Base-by-base conservation (phyloP, 92 coral and sea anemone species). In the Zoanthus gigantus region DNA sequence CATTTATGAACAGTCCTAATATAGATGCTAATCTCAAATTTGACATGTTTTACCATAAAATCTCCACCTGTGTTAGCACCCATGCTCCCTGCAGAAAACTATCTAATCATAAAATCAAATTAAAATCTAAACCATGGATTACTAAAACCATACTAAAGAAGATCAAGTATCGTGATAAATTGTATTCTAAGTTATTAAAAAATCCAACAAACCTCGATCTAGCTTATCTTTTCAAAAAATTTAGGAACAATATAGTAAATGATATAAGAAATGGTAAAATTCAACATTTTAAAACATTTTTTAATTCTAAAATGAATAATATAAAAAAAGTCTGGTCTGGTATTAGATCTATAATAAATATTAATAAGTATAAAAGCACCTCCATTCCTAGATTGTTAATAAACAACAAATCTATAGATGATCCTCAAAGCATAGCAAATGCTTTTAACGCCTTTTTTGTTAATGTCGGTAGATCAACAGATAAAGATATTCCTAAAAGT, bases 381-480 rank as follows among this genome's bases (percentile, higher is more conserved):
- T 77, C 42, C 61, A 87, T 67, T 53, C 78, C 90, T 42, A 74
- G n/a, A 44, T 23, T 77, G 47, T 44, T 53, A 11, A 61, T 72
- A 45, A 31, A 81, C 4, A 86, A 86, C 60, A 74, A 74, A 71
- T 52, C 89, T 9, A 60, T 85, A 71, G 83, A 75, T 18, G 75
- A 85, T 50, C 89, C 83, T 85, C 58, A 74, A n/a, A 74, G 75
- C 74, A 85, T 50, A 23, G 83, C 89, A 8, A 76, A 77, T 32
- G 11, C 30, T 2, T 80, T 79, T 17, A 79, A 79, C 12, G 11
- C 57, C 17, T 80, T 17, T 28, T 80, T 80, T 61, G 85, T 63
- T 3, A 80, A 80, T 80, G 69, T 80, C 5, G 74, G 85, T 47
- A 15, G 23, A 37, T 18, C 15, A 56, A 63, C 72, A 2, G 89